Evolutionary conservation across 2,113 vertebrate genomes (phyloP).

Genomic region (Hipposideros armiger): DNA sequence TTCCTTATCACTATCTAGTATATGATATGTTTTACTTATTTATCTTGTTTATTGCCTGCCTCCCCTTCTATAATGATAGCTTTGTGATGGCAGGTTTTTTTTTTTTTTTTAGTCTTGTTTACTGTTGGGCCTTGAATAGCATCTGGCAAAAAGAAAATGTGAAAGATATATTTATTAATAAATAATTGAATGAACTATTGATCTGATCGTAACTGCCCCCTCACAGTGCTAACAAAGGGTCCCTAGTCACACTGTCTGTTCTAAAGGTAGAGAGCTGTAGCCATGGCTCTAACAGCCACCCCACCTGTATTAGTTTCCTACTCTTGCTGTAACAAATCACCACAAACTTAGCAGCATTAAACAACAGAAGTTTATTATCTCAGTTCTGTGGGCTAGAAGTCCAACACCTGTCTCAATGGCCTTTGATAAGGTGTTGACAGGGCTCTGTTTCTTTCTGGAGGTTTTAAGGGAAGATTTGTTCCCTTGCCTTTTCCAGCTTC

Average conservation of each 20-base stretch:
- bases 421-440: background rate
- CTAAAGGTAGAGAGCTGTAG: background rate
- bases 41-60: background rate
- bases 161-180: background rate
- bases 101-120: background rate
- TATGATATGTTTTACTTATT: background rate
- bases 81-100: background rate
- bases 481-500: background rate
- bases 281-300: background rate
- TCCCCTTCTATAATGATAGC: background rate
- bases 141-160: background rate
- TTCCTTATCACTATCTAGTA: background rate
- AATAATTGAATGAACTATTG: constrained; percentile 1
- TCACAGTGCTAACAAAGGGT: background rate
- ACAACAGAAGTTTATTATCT: background rate
- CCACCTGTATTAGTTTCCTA: background rate
- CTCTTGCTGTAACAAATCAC: background rate
- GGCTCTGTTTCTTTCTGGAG: background rate
- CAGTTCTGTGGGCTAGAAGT: background rate
- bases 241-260: background rate
- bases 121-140: background rate
- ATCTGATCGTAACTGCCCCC: background rate
- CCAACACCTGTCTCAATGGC: background rate
- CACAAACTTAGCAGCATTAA: background rate
- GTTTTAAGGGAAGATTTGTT: background rate